Evolutionary conservation across 2,113 vertebrate species (phyloP).

Genomic region (Xiphorhynchus elegans): DNA sequence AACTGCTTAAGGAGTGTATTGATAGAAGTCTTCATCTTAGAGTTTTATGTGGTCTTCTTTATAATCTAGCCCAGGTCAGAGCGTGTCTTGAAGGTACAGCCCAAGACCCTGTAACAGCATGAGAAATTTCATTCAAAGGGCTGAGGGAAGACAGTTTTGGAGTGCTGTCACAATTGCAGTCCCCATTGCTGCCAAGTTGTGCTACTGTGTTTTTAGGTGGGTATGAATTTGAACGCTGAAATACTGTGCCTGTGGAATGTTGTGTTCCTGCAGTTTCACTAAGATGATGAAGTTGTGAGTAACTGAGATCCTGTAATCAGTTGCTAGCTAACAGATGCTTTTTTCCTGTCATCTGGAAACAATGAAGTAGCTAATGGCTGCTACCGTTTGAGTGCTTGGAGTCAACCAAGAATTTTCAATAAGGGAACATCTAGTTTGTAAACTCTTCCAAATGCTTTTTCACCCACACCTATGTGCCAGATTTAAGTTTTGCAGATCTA

Average conservation of each 20-base stretch:
- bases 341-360: constrained; percentile 24
- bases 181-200: background rate
- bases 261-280: background rate
- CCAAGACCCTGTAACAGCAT: background rate
- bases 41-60: background rate
- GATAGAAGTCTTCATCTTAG: background rate
- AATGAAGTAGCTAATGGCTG: background rate
- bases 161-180: background rate
- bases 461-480: background rate
- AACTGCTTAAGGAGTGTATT: background rate
- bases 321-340: background rate
- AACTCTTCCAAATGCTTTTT: constrained; percentile 18
- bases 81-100: background rate
- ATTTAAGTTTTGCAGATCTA: background rate
- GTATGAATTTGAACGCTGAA: background rate
- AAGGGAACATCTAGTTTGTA: background rate
- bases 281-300: background rate
- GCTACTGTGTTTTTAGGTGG: background rate
- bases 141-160: background rate
- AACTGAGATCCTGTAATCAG: background rate
- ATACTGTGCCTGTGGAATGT: background rate
- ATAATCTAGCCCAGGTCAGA: background rate
- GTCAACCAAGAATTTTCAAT: background rate
- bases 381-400: background rate
- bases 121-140: background rate